Evolutionary conservation across 2,113 vertebrate species (phyloP), one percentile per base, ranked within the genome.

Genomic region (Cheilinus undulatus): DNA sequence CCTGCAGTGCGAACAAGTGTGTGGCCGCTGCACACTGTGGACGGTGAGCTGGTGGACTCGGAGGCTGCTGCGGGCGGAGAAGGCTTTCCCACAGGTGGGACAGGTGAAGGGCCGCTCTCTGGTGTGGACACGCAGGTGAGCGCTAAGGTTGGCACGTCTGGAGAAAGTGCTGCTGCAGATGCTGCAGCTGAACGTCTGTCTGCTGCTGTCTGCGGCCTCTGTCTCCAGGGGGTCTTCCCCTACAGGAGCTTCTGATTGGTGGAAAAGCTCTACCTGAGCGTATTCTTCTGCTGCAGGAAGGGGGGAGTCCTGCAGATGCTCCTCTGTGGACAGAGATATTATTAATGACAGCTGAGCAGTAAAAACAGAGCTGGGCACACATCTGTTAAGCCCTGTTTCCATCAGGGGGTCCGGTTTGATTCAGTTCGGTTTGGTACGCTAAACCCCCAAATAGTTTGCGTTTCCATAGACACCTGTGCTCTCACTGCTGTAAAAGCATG

Each of bases 81-180:
- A 85, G 0, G 15, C 22, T 19, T 48, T 66, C 5, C 73, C 56
- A 26, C 80, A 82, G 38, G 56, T 7, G 7, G 58, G 3, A 20
- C 81, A 86, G 64, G n/a, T 61, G 50, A 85, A 80, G 26, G 69
- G 80, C 0, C 73, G 81, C 56, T 49, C 13, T 3, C 59, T 0
- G 48, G 52, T 42, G 69, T 56, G 69, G 20, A 54, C 52, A 0
- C 43, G 27, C 27, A 51, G 66, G 64, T 84, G 81, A 57, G 62
- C 34, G 2, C 10, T 46, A 38, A 80, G 79, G 27, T 78, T 59
- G 56, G 26, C n/a, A 7, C 13, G 30, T 20, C 57, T 69, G 68
- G 73, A 66, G 53, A 77, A 82, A n/a, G 40, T 38, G 34, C 66
- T 23, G 57, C 28, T 22, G 51, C 73, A 69, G 26, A 64, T 6